A percentile compares a stretch with the other conserved stretches of the same genome.
These are phyloP conservation scores for Glossophaga mutica DNA, from an alignment of 2,797 vertebrate species.

Conservation along the genomic window DNA sequence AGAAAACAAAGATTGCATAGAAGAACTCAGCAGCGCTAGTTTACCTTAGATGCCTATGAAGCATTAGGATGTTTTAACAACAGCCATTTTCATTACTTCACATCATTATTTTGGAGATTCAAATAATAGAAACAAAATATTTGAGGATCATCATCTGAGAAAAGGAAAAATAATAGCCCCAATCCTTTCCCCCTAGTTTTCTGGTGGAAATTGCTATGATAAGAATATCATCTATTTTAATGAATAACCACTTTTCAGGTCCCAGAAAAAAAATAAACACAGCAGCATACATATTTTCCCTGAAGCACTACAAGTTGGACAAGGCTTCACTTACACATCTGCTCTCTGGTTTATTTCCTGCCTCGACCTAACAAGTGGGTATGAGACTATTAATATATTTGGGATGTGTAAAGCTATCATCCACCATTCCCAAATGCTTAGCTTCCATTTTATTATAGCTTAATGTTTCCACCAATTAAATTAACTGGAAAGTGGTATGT, in stretches of 20 bases:
- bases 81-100: neutral
- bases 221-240: conserved; percentile 23
- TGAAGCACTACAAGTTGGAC: neutral
- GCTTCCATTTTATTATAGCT: neutral
- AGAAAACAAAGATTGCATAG: neutral
- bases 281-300: neutral
- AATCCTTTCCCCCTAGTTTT: neutral
- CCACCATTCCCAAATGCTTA: neutral
- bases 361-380: conserved; percentile 18
- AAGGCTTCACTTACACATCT: conserved; percentile 15
- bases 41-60: neutral
- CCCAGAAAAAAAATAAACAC: neutral
- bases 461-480: neutral
- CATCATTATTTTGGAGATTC: neutral
- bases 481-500: neutral
- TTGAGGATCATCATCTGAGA: neutral
- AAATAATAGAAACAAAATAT: neutral
- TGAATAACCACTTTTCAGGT: neutral
- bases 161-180: neutral
- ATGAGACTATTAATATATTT: neutral
- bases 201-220: conserved; percentile 13
- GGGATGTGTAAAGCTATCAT: neutral
- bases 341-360: conserved; percentile 34
- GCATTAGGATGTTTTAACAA: neutral
- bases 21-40: neutral